Evolutionary conservation across 2,888 invertebrate species (phyloP), one percentile per base, ranked within the genome.

Genomic region (Agrochola lychnidis): DNA sequence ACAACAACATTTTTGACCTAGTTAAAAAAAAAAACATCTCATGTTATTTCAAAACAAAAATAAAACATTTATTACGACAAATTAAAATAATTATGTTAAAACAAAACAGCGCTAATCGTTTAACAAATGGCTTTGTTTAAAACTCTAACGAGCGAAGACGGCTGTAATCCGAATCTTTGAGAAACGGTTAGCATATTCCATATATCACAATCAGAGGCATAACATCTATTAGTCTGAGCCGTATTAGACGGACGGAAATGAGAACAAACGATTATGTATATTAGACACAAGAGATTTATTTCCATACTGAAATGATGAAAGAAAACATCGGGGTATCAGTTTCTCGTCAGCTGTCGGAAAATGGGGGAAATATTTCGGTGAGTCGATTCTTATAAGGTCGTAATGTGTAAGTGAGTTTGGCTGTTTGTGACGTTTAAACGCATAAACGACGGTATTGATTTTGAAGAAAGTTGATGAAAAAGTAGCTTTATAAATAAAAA

Each of bases 171-270:
- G 86, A 82, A 45, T 71, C 77, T 64, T 64, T 51, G 72, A 73
- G 62, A 69, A 73, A 74, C 68, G 51, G 73, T 80, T 83, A 75
- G 71, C 75, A 66, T 70, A 80, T 68, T 77, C 72, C 63, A 85
- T 88, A 83, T 81, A 87, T 88, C 87, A 86, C 80, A 86, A 88
- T 88, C 85, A 82, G 48, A 42, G 71, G 53, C 77, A 80, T 81
- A 70, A 82, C 73, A 66, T 79, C 84, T 79, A 87, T 85, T 83
- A 85, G 77, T 70, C 72, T 75, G 83, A 83, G 66, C 73, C 56
- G 69, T 78, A 74, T 76, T 74, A 78, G 76, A 82, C 56, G 61
- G 64, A 80, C 67, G 82, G 80, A 88, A 88, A 88, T 84, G 87
- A 85, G 86, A 80, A 85, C 75, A 84, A 85, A 86, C 79, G 79